Conservation (phyloP, 2,888 invertebrate species). For the Himalopsyche anomala region DNA sequence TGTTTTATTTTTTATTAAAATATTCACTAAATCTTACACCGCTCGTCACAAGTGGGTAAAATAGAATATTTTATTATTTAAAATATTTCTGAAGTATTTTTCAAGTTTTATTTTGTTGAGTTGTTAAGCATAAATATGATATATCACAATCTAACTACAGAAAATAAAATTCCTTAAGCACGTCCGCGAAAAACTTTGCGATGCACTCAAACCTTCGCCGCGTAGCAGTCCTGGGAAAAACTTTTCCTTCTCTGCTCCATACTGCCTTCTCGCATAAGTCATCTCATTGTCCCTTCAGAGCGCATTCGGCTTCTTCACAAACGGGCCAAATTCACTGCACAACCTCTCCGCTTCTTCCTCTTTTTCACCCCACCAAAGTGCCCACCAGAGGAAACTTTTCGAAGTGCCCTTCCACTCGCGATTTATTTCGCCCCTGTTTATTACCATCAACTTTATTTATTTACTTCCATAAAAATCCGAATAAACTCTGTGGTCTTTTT, state of each 20-base stretch:
- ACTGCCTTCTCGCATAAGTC: slow-evolving; percentile 52
- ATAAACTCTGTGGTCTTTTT: slow-evolving; percentile 19
- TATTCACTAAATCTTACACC: too few species aligned
- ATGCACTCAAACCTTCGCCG: slow-evolving; percentile 26
- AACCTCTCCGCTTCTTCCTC: slow-evolving; percentile 33
- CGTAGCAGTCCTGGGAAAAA: slow-evolving; percentile 28
- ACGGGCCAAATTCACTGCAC: slow-evolving; percentile 41
- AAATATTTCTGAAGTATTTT: not conserved
- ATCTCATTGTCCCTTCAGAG: slow-evolving; percentile 58
- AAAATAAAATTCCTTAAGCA: slow-evolving; percentile 3
- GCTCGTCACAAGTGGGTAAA: too few species aligned
- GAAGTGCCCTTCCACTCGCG: slow-evolving; percentile 47
- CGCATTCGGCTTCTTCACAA: slow-evolving; percentile 49
- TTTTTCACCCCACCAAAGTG: slow-evolving; percentile 7
- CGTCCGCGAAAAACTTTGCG: not conserved
- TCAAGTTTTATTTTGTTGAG: not conserved
- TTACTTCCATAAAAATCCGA: slow-evolving; percentile 31
- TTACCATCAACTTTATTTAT: slow-evolving; percentile 54
- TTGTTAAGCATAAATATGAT: slow-evolving; percentile 2
- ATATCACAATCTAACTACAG: not conserved
- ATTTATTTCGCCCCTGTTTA: slow-evolving; percentile 59
- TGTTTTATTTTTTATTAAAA: too few species aligned
- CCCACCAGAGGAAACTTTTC: slow-evolving; percentile 46
- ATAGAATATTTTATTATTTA: too few species aligned
- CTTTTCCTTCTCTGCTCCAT: slow-evolving; percentile 42